These are phyloP conservation scores for Acrocera orbiculus DNA, from an alignment of 2,888 invertebrate genomes.

Conservation along the genomic window DNA sequence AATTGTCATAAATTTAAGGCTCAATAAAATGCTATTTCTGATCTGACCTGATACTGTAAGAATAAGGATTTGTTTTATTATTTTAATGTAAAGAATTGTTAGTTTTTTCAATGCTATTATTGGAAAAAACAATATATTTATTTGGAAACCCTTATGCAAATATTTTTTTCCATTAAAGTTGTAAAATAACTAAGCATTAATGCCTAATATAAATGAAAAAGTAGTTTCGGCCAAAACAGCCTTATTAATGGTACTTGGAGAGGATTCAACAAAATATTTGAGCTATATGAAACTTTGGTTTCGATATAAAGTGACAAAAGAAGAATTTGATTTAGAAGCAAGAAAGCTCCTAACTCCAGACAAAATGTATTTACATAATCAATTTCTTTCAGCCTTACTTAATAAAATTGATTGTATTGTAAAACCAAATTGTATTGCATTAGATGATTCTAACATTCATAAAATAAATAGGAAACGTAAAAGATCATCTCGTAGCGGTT, in stretches of 20 bases:
- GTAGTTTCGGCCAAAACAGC: slow-evolving; percentile 23
- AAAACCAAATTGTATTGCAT: slow-evolving; percentile 9
- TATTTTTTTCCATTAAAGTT: no score
- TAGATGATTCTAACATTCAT: slow-evolving; percentile 12
- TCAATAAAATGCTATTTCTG: no score
- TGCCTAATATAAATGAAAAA: slow-evolving; percentile 21
- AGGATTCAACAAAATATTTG: slow-evolving; percentile 52
- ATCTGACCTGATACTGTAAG: no score
- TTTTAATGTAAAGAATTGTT: no score
- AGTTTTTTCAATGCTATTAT: no score
- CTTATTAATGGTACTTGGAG: slow-evolving; percentile 37
- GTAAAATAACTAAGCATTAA: no score
- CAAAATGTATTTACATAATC: slow-evolving; percentile 68
- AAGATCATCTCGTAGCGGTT: slow-evolving; percentile 32
- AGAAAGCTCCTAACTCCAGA: slow-evolving; percentile 52
- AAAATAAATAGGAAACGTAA: slow-evolving; percentile 33
- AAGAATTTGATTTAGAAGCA: slow-evolving; percentile 68
- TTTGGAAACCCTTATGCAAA: no score
- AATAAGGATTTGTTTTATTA: no score
- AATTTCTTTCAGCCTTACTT: slow-evolving; percentile 61
- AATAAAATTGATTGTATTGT: slow-evolving; percentile 47
- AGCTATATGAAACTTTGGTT: slow-evolving; percentile 61
- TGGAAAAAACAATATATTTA: no score
- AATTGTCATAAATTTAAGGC: no score
- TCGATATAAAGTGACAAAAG: slow-evolving; percentile 53